Percentiles rank a stretch among this genome's conserved stretches.
These are phyloP conservation scores for Leptocoma aspasia DNA, from an alignment of 2,113 vertebrate species.

Conservation along the genomic window DNA sequence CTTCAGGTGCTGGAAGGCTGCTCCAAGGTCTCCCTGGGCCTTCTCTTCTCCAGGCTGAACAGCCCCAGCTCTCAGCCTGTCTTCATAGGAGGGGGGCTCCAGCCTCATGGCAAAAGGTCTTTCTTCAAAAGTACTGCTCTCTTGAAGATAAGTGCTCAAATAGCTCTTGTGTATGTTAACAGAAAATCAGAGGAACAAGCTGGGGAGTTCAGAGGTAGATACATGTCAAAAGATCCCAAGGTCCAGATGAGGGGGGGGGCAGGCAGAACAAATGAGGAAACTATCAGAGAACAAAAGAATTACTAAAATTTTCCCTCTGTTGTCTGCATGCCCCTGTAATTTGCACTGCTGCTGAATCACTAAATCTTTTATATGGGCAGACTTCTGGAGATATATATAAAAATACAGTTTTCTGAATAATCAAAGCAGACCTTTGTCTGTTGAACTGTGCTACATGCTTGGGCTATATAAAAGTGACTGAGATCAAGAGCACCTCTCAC, in stretches of 20 bases:
- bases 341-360: neutral
- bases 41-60: neutral
- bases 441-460: neutral
- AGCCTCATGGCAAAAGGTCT: neutral
- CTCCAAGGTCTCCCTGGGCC: neutral
- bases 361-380: neutral
- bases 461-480: neutral
- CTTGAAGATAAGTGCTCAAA: neutral
- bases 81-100: neutral
- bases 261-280: neutral
- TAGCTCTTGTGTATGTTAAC: neutral
- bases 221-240: neutral
- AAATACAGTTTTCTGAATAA: neutral
- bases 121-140: neutral
- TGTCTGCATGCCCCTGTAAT: neutral
- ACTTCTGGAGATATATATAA: neutral
- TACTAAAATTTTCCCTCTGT: neutral
- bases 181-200: neutral
- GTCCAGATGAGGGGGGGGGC: neutral
- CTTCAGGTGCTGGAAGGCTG: neutral
- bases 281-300: neutral
- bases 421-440: neutral
- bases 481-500: neutral
- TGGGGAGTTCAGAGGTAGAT: neutral
- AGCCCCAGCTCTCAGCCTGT: neutral